Conservation (phyloP, 2,113 vertebrate genomes). For the Benitochromis conjunctus region DNA sequence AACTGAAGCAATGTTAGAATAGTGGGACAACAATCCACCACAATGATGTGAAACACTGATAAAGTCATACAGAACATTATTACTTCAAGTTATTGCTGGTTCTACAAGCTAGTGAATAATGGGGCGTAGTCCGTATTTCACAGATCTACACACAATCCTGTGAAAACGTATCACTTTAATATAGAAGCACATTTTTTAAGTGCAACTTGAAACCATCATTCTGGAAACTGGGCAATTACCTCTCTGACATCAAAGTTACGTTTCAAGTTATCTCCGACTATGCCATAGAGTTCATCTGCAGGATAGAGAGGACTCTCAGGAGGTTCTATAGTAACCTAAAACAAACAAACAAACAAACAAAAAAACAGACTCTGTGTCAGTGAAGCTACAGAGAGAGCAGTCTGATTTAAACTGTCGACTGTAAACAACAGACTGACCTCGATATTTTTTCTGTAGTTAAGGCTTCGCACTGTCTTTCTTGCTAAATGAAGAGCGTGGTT, state of each 20-base stretch:
- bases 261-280: slow-evolving; percentile 92
- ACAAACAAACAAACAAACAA: not conserved
- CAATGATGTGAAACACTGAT: not conserved
- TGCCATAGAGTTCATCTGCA: slow-evolving; percentile 94
- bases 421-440: slow-evolving; percentile 73
- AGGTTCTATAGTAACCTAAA: slow-evolving; percentile 83
- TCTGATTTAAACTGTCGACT: not conserved
- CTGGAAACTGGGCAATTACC: slow-evolving; percentile 65
- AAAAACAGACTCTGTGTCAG: not conserved
- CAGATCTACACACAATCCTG: not conserved
- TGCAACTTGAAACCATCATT: not conserved
- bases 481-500: slow-evolving; percentile 91
- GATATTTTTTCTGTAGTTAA: slow-evolving; percentile 90
- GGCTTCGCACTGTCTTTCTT: slow-evolving; percentile 83
- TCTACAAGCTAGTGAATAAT: not conserved
- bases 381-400: not conserved
- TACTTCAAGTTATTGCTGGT: not conserved
- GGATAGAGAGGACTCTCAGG: slow-evolving; percentile 88
- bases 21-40: not conserved
- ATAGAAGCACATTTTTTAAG: not conserved
- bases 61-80: not conserved
- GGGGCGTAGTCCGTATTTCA: not conserved
- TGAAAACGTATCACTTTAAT: not conserved
- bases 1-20: not conserved
- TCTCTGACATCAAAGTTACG: slow-evolving; percentile 93